Evolutionary conservation across 2,888 invertebrate genomes (phyloP).

Genomic region (Sminthurides aquaticus): DNA sequence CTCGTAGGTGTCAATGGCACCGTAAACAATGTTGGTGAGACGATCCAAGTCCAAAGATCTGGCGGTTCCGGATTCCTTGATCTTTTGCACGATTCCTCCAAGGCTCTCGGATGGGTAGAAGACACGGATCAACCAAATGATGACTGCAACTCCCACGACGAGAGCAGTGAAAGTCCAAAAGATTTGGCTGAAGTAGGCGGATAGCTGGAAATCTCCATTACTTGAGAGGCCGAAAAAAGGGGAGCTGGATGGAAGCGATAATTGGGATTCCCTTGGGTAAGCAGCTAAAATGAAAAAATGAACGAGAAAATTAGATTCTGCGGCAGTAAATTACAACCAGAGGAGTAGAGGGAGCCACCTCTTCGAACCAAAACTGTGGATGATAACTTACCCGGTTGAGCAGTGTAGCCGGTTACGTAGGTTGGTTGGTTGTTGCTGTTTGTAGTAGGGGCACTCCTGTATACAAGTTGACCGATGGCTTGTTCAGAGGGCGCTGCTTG

Average conservation of each 20-base stretch:
- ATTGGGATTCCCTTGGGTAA: background rate
- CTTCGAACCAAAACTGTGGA: background rate
- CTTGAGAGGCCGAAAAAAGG: constrained; percentile 32
- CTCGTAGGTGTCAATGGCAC: constrained; percentile 38
- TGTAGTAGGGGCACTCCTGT: background rate
- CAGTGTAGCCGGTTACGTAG: background rate
- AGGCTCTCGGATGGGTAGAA: constrained; percentile 28
- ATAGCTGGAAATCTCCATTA: constrained; percentile 35
- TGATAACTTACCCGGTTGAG: background rate
- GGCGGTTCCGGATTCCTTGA: constrained; percentile 19
- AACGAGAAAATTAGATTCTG: background rate
- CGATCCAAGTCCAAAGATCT: constrained; percentile 38
- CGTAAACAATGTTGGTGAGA: constrained; percentile 37
- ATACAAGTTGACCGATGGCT: background rate
- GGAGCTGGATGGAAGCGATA: background rate
- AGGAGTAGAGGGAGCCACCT: too few species aligned
- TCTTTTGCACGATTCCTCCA: constrained; percentile 31
- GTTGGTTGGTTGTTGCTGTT: background rate
- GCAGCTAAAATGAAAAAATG: background rate
- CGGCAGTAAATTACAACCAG: background rate
- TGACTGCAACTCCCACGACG: constrained; percentile 20
- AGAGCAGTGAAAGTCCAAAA: constrained; percentile 32
- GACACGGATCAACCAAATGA: constrained; percentile 26
- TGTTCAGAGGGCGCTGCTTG: background rate
- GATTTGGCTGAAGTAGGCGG: constrained; percentile 38